A percentile compares a stretch with the other conserved stretches of the same genome.
These are phyloP conservation scores for Ichneumoninae sp. DNA, from an alignment of 2,888 invertebrate species.

Conservation along the genomic window DNA sequence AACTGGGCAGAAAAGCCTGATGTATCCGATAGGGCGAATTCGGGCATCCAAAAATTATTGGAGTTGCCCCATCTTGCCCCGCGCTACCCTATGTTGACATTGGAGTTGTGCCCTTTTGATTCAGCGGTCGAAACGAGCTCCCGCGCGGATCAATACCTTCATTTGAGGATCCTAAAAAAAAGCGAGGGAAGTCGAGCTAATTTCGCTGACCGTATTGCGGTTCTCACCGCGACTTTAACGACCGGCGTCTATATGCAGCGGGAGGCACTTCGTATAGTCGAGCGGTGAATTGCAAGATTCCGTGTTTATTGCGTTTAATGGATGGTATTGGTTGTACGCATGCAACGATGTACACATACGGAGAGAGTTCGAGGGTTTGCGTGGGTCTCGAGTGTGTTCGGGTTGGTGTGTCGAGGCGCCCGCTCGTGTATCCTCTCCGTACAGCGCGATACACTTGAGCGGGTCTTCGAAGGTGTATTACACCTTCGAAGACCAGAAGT, in stretches of 20 bases:
- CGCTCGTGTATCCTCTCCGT: constrained; percentile 28
- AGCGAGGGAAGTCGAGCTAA: not conserved
- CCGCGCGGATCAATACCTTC: not conserved
- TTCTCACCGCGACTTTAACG: constrained; percentile 67
- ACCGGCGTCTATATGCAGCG: constrained; percentile 45
- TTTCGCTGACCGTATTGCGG: constrained; percentile 28
- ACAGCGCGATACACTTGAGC: constrained; percentile 7
- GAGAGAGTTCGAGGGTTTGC: constrained; percentile 34
- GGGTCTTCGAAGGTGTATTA: constrained; percentile 44
- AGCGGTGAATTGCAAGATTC: constrained; percentile 78
- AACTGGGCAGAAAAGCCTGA: too few relatives aligned
- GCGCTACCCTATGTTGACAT: too few relatives aligned
- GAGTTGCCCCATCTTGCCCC: too few relatives aligned
- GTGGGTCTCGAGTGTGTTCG: constrained; percentile 30
- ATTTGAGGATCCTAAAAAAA: not conserved
- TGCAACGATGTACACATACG: constrained; percentile 70
- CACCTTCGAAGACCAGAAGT: constrained; percentile 49
- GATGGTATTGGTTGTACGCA: constrained; percentile 78
- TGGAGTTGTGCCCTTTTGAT: not conserved
- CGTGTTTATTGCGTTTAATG: constrained; percentile 80
- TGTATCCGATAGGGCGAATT: too few relatives aligned
- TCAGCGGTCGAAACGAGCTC: not conserved
- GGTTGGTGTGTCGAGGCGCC: constrained; percentile 36
- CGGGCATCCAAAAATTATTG: too few relatives aligned
- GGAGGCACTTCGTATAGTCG: constrained; percentile 66